Base-by-base conservation (phyloP, 1,140 invertebrate species). In the Eurytemora carolleeae region DNA sequence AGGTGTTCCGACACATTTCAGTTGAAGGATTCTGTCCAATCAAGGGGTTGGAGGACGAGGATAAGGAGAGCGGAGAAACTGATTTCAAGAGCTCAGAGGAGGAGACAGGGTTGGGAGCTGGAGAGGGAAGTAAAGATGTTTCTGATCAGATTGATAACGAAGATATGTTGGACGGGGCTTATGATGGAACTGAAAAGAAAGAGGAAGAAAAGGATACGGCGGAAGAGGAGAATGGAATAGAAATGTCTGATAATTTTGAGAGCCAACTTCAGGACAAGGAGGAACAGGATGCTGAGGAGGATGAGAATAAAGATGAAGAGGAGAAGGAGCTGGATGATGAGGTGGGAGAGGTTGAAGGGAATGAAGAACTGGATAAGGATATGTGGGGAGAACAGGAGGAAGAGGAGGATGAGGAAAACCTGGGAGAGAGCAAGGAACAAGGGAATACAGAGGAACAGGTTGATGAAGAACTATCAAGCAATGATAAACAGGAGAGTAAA, bases 1-100 rank as follows among this genome's bases (percentile, higher is more conserved):
- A 81, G 58, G 80, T 93, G 3, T 96, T 95, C 69, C 79, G 83
- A 0, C 84, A 92, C 63, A 74, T 96, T 1, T 79, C 83, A 20
- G 75, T 79, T 24, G 93, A 94, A 76, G 95, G 95, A 53, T 98
- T 97, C 72, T 95, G 92, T 69, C 79, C 89, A 57, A 91, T 92
- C 16, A 80, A 85, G 20, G 88, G 94, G 68, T 72, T 75, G 55
- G 69, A 73, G 64, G 76, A 78, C 53, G 72, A 77, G 57, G 80
- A 83, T 68, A 78, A 80, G 63, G 69, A 68, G 23, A 66, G 67
- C 31, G 68, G 69, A 24, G 69, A 64, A 2, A 67, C 67, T 16
- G 69, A 78, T 55, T 75, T 79, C 68, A 71, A 76, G 65, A 75
- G 77, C 57, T 80, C 78, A 1, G 31, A 56, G 62, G 79, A 82